phyloP scores from a whole-genome alignment of 2,113 vertebrate species.

The Ictalurus furcatus region DNA sequence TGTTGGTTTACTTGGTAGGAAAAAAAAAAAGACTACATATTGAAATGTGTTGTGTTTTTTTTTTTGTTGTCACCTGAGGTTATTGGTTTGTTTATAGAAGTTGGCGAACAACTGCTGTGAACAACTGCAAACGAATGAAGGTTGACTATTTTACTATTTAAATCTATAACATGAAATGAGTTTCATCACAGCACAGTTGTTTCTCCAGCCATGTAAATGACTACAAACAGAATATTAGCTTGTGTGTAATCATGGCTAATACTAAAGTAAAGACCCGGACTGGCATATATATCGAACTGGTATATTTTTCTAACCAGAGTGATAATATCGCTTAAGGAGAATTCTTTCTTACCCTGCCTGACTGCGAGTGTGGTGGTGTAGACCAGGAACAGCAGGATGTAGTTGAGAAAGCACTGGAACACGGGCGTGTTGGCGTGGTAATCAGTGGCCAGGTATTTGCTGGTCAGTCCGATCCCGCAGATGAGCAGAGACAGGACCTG shows the following conservation, averaged over 20 bases:
- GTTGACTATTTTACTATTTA: too few species aligned
- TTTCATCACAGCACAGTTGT: background rate
- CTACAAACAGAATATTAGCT: background rate
- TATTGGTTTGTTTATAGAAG: background rate
- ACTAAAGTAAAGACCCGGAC: background rate
- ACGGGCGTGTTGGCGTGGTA: conserved; percentile 94
- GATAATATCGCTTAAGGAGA: background rate
- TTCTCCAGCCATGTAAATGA: background rate
- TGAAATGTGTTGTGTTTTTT: background rate
- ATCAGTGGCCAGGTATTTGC: conserved; percentile 93
- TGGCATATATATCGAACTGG: background rate
- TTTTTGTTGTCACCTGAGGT: background rate
- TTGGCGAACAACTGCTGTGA: background rate
- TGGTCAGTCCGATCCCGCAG: conserved; percentile 91
- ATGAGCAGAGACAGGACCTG: conserved; percentile 91
- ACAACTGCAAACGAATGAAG: too few species aligned
- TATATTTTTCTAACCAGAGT: background rate
- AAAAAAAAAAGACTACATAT: background rate
- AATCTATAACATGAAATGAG: background rate
- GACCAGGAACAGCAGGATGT: conserved; percentile 94
- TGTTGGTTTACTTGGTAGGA: background rate
- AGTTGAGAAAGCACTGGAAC: conserved; percentile 97
- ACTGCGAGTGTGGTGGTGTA: conserved; percentile 95
- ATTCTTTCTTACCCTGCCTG: conserved; percentile 85
- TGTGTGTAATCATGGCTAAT: background rate